Evolutionary conservation across 1,140 invertebrate genomes (phyloP), one percentile per base, ranked within the genome.

Genomic region (Phenacoccus solenopsis): DNA sequence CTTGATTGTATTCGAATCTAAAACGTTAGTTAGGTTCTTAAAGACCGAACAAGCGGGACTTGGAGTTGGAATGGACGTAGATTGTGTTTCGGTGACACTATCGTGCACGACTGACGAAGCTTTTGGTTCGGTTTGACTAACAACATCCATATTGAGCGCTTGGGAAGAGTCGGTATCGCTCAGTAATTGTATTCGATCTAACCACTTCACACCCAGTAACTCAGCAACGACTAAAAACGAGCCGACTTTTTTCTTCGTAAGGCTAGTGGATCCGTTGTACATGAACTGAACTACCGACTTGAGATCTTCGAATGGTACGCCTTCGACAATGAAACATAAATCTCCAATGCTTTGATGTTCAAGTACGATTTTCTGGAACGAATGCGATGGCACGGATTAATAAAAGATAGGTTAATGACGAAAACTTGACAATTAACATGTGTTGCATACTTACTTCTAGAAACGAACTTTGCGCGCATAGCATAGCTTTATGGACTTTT

Each of bases 191-290:
- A 64, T 3, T 13, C 25, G 25, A 27, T 64, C 59, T 10, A 64
- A 10, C 59, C 59, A 64, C 59, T 64, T 64, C 10, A 64, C 25
- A 20, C 59, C 59, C 10, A 64, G 59, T 64, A 64, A 64, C 25
- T 64, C 22, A 1, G 59, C 59, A 1, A 64, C 59, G 4, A 64
- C 59, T 27, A 64, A 24, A 64, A 64, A 64, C 25, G 59, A 64
- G 4, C 59, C 59, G 59, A 64, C 22, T 5, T 64, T 64, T 20
- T 24, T 10, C 21, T 64, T 64, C 2, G 10, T 5, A 5, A 64
- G 22, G 22, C 20, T 25, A 3, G 59, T 24, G 1, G 3, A 64
- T 24, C 59, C 59, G 25, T 64, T 27, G 16, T 64, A 64, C 59
- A 64, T 64, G 59, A 64, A 64, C 22, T 64, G 59, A 9, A 64